Base-by-base conservation (phyloP, 2,113 vertebrate species). In the Hystrix cristata region DNA sequence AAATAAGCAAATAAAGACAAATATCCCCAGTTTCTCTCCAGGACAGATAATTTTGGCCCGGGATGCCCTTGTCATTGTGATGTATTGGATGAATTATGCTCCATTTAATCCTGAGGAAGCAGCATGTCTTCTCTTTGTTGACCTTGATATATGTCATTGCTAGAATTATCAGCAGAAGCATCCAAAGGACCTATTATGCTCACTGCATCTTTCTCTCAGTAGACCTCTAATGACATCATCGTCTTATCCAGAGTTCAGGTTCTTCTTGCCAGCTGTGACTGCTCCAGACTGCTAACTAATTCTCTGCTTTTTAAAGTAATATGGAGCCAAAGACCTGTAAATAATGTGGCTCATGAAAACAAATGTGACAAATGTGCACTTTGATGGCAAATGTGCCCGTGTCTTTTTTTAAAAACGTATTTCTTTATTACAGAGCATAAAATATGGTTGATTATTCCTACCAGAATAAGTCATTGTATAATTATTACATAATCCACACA, bases 71-170 rank as follows among this genome's bases (percentile, higher is more conserved):
- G 90, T 87, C 96, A 95, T 3, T 18, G 46, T 87, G 87, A 96
- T 85, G 25, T 83, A 93, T 87, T 62, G 43, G 74, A 16, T 90
- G 72, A 86, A 90, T 89, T 97, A 71, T 84, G 96, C 95, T 94
- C 53, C 72, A 25, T 89, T 97, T 85, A 97, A 95, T 64, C 79
- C 7, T 43, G 71, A 18, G 23, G 51, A 53, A 92, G 82, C 23
- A 91, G 21, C n/a, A 87, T 83, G 64, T 19, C 13, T 91, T 83
- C 60, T 87, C 80, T 90, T 86, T 89, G 53, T 51, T 87, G 65
- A 96, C 88, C 96, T 94, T 93, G 88, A 86, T 91, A 88, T 62
- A 53, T 57, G 51, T 85, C 65, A 79, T 89, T 90, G 91, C 60
- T 86, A 82, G 59, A 93, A 88, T 92, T 59, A 93, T 1, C 5